These are phyloP conservation scores for Deilephila porcellus DNA, from an alignment of 2,888 invertebrate species.

Conservation along the genomic window DNA sequence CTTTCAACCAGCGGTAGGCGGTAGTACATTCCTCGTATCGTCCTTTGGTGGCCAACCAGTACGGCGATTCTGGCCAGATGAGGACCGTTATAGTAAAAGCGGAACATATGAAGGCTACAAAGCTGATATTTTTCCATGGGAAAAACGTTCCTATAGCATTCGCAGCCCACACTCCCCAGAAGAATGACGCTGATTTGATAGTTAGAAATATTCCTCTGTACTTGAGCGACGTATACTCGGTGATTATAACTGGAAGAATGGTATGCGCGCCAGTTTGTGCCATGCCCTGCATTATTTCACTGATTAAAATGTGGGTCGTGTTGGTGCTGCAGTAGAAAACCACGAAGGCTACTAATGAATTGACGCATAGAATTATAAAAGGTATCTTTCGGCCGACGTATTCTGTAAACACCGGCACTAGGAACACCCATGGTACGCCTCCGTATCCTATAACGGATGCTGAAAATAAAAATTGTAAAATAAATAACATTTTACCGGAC, in stretches of 20 bases:
- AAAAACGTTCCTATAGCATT: conserved; percentile 46
- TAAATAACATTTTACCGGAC: neutral
- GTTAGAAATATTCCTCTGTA: conserved; percentile 46
- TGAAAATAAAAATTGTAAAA: conserved; percentile 34
- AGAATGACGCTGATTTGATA: conserved; percentile 42
- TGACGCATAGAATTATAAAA: conserved; percentile 34
- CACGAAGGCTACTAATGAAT: conserved; percentile 39
- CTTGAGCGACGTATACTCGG: conserved; percentile 45
- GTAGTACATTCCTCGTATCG: conserved; percentile 43
- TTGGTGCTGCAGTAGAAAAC: conserved; percentile 44
- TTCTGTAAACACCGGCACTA: conserved; percentile 34
- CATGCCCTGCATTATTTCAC: conserved; percentile 47
- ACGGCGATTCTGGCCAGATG: conserved; percentile 41
- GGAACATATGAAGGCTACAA: conserved; percentile 39
- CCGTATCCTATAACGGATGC: conserved; percentile 40
- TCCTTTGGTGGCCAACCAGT: conserved; percentile 42
- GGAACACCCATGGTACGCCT: conserved; percentile 36
- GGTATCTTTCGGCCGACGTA: conserved; percentile 36
- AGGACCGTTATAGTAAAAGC: conserved; percentile 38
- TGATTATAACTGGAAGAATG: conserved; percentile 42
- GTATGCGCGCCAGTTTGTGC: conserved; percentile 38
- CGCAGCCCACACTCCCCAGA: conserved; percentile 43
- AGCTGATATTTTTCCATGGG: conserved; percentile 38
- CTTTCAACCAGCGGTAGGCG: conserved; percentile 46
- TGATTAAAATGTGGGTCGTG: conserved; percentile 41